A percentile compares a stretch with the other conserved stretches of the same genome.
These are phyloP conservation scores for Drosophila orosa DNA, from an alignment of 1,140 invertebrate genomes.

Conservation along the genomic window DNA sequence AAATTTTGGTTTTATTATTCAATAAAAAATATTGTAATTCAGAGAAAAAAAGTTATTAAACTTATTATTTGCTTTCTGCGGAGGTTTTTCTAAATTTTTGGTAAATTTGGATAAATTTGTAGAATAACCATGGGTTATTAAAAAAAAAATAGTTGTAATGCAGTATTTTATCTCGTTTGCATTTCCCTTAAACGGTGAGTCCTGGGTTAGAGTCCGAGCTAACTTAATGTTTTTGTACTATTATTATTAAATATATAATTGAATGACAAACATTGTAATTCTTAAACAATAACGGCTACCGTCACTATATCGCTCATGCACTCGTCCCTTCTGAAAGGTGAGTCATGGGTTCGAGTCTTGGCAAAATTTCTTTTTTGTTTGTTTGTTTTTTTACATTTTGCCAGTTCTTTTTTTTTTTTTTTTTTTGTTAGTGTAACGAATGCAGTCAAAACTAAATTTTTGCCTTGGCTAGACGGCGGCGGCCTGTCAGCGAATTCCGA, in stretches of 20 bases:
- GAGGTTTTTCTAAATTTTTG: background rate
- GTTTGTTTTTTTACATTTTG: background rate
- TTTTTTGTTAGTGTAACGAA: constrained; percentile 27
- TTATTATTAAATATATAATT: background rate
- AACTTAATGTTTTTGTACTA: background rate
- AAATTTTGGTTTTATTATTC: too few species aligned
- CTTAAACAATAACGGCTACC: too few species aligned
- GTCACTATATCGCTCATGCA: too few species aligned
- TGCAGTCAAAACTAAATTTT: constrained; percentile 35
- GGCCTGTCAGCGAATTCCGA: constrained; percentile 53
- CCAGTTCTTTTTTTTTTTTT: background rate
- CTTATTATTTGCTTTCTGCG: too few species aligned
- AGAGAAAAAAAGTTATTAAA: too few species aligned
- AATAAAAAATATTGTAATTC: too few species aligned
- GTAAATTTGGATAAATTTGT: too few species aligned
- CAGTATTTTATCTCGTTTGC: background rate
- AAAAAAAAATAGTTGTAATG: background rate
- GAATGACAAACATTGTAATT: too few species aligned
- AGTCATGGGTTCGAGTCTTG: background rate
- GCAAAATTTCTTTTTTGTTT: background rate
- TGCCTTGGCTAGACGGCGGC: constrained; percentile 44
- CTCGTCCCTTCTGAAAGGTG: too few species aligned
- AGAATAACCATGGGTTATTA: background rate
- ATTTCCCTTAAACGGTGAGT: background rate
- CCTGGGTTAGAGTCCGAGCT: background rate